Base-by-base conservation (phyloP, 2,113 vertebrate species). In the Malurus alboscapulatus region DNA sequence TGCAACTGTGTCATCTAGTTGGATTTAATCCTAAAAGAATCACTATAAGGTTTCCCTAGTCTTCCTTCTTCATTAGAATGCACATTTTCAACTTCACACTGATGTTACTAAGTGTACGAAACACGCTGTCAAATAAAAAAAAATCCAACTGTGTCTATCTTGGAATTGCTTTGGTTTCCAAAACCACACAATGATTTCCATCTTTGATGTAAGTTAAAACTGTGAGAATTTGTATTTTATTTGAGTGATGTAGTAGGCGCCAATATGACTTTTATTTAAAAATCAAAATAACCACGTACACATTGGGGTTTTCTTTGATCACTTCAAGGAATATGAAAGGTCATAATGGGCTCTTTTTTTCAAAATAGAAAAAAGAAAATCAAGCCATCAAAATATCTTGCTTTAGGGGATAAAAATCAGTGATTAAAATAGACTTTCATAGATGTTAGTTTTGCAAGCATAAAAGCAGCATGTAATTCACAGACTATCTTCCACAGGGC, bases 101-200 rank as follows among this genome's bases (percentile, higher is more conserved):
- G 44, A 92, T 87, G 54, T 79, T 83, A 87, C n/a, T 30, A 58
- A 96, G 92, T 55, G 38, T 78, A 93, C 66, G 87, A 74, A 94
- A 78, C n/a, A 80, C 6, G 29, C 57, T 91, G 79, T 88, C 82
- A 95, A 61, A 91, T 96, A 83, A 91, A 76, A 94, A 87, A 89
- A 91, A 90, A 20, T 91, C 73, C 90, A 93, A 96, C 48, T 94
- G 51, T 57, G 72, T 72, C 83, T 90, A 90, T 91, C 93, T 84
- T 62, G 47, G 80, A 95, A 73, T 91, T 68, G 62, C 38, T 88
- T 76, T 94, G 12, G 16, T 76, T 93, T 96, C 73, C 75, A 73
- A 93, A 93, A 95, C 91, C 91, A 94, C 92, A 95, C 88, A 95
- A 96, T 62, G 66, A 78, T 95, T 96, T 92, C 57, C 81, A 74